Evolutionary conservation across 1,140 invertebrate species (phyloP), one percentile per base, ranked within the genome.

Genomic region (Drosophila ananassae): DNA sequence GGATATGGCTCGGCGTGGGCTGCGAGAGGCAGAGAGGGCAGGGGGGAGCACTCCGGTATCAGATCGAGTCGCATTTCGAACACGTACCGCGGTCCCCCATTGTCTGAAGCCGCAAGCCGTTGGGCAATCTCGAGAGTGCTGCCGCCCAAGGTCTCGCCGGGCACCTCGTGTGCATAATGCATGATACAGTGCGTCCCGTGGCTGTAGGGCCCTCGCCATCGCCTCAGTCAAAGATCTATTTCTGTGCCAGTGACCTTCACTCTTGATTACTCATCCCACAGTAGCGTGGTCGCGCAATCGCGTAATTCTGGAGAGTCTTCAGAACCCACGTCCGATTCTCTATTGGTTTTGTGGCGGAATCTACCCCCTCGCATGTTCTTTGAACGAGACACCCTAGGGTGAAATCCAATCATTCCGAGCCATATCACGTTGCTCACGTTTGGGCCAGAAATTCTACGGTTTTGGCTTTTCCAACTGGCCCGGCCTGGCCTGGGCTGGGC

Each of bases 11-110:
- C 17, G 7, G n/a, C 2, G 41, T 46, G 44, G 44, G 44, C 5
- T 17, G 13, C 3, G 2, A 10, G 10, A 17, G 21, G 44, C 13
- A 3, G 21, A 17, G 41, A 6, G 12, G 3, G 12, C 1, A 0
- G 12, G 12, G 12, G 2, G 10, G 37, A 2, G 37, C 37, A 41
- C 1, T 12, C 12, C 12, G 10, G 62, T 61, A 81, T 81, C 79
- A 64, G 78, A 81, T 81, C 68, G 60, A 56, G 61, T 81, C 58
- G 79, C 59, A 63, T 51, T 58, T 72, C 12, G 44, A 83, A 76
- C 80, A 83, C 76, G 80, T 83, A 84, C 47, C 69, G 63, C 53
- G 51, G 76, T 79, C 72, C 71, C 9, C n/a, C 66, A 71, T 59
- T 72, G 54, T 69, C 48, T 51, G 59, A 17, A 46, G 57, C 53